Evolutionary conservation across 2,797 vertebrate genomes (phyloP), one percentile per base, ranked within the genome.

Genomic region (Spatula versicolor): DNA sequence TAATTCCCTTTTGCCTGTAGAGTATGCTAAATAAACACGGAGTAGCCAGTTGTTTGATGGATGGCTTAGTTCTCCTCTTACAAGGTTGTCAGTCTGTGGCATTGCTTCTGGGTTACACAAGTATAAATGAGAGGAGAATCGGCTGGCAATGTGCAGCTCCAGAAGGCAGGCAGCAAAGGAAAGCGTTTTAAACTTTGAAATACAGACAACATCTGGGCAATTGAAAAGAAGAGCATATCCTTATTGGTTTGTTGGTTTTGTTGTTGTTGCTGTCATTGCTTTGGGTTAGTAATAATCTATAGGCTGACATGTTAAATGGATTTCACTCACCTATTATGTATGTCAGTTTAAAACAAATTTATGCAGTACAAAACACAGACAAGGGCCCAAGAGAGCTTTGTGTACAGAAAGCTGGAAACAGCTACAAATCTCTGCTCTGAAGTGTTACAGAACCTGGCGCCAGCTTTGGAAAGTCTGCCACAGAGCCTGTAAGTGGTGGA

Each of bases 341-440:
- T 91, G 71, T 90, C 48, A 25, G 48, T 90, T 91, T 82, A 82
- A 91, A 88, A 62, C 35, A 91, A 88, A 90, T 93, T 82, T 92
- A n/a, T 83, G 48, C 64, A 58, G 35, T 64, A 31, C 22, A 62
- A 67, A 85, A 60, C 55, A 46, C 21, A 64, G 63, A 33, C 8
- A 39, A 69, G 18, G 52, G 43, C 33, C 37, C 35, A 22, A 6
- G 90, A 80, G 68, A 79, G 56, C 26, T 67, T 52, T 60, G 12
- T 7, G 74, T 43, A 28, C 28, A 60, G 71, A 92, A 91, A 52
- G 35, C 43, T 71, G 74, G 54, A 64, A 91, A 83, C 43, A 67
- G 15, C 20, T 59, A 37, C 13, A 76, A 16, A 66, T 76, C n/a
- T 22, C 4, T 63, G 28, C 52, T 83, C 45, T 8, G 4, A 88